Evolutionary conservation across 2,888 invertebrate species (phyloP).

Genomic region (Melieria picta): DNA sequence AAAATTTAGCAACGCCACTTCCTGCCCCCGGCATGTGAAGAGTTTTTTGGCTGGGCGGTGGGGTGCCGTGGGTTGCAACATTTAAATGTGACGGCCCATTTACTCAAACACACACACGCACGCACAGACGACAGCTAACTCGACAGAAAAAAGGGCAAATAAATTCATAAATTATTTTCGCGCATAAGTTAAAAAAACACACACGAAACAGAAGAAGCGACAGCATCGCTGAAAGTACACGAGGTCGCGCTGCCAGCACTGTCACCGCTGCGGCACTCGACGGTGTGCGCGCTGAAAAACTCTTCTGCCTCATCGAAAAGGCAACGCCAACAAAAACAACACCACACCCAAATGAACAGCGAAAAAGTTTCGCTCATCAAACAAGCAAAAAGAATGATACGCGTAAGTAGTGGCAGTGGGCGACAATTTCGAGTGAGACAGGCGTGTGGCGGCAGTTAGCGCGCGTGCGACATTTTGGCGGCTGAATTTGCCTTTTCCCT

Average conservation of each 20-base stretch:
- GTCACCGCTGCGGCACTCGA: not conserved
- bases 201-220: not conserved
- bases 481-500: not conserved
- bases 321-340: slow-evolving; percentile 1
- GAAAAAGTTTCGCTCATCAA: slow-evolving; percentile 28
- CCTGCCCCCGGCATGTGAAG: not conserved
- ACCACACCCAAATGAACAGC: not conserved
- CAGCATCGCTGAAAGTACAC: not conserved
- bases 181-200: slow-evolving; percentile 36
- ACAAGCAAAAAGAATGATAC: not conserved
- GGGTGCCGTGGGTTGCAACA: no score
- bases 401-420: not conserved
- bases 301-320: not conserved
- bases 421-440: not conserved
- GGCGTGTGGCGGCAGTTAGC: not conserved
- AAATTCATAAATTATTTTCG: slow-evolving; percentile 40
- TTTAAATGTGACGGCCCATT: no score
- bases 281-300: slow-evolving; percentile 1
- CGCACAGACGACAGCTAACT: no score
- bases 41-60: no score
- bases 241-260: not conserved
- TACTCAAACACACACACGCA: no score
- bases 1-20: slow-evolving; percentile 9
- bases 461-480: not conserved
- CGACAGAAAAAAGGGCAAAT: slow-evolving; percentile 17